Conservation (phyloP, 2,113 vertebrate genomes). For the Charadrius vociferus region DNA sequence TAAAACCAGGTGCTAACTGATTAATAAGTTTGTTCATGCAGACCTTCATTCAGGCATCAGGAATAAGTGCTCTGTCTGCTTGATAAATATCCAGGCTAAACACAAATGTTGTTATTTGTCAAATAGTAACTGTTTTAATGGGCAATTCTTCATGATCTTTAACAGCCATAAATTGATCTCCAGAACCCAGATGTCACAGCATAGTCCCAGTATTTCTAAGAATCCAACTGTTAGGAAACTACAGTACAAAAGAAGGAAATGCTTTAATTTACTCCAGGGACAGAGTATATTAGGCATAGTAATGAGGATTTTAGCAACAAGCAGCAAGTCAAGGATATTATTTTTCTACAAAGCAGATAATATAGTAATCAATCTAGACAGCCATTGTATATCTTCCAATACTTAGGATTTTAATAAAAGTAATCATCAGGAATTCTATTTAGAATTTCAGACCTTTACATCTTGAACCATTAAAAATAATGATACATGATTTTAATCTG, state of each 20-base stretch:
- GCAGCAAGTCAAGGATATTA: slow-evolving; percentile 24
- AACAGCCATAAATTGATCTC: slow-evolving; percentile 72
- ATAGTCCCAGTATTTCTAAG: slow-evolving; percentile 43
- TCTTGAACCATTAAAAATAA: slow-evolving; percentile 71
- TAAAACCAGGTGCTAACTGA: slow-evolving; percentile 74
- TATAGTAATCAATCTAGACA: slow-evolving; percentile 57
- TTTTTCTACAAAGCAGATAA: slow-evolving; percentile 61
- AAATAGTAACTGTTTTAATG: slow-evolving; percentile 75
- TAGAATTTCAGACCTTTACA: slow-evolving; percentile 65
- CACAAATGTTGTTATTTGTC: slow-evolving; percentile 78
- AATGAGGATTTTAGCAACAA: slow-evolving; percentile 58
- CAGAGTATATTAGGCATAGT: slow-evolving; percentile 43
- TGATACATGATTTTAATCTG: slow-evolving; percentile 74
- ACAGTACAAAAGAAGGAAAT: slow-evolving; percentile 15
- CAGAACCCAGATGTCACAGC: slow-evolving; percentile 41
- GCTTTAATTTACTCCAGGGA: slow-evolving; percentile 62
- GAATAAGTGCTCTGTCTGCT: slow-evolving; percentile 73
- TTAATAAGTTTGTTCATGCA: slow-evolving; percentile 80
- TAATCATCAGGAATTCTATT: slow-evolving; percentile 61
- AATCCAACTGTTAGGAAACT: slow-evolving; percentile 48
- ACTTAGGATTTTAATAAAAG: slow-evolving; percentile 63
- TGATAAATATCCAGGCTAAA: slow-evolving; percentile 78
- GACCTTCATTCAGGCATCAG: slow-evolving; percentile 72
- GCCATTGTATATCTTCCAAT: slow-evolving; percentile 36
- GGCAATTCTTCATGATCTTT: slow-evolving; percentile 71